These are phyloP conservation scores for Parascotia fuliginaria DNA, from an alignment of 2,888 invertebrate genomes.

Conservation along the genomic window DNA sequence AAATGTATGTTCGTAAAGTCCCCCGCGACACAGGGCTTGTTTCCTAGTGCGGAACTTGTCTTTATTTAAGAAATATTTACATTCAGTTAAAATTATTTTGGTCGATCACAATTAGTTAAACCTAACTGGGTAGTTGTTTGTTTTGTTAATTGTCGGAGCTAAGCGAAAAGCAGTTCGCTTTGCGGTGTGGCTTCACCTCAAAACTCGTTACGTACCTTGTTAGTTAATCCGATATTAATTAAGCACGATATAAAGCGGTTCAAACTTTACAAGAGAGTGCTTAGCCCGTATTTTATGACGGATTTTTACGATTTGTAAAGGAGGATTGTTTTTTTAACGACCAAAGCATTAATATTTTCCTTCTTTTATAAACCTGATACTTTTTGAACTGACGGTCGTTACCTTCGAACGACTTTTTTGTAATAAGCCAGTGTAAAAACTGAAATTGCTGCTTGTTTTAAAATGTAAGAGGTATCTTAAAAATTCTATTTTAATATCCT, in stretches of 20 bases:
- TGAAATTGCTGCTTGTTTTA: neutral
- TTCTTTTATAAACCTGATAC: neutral
- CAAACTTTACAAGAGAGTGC: conserved; percentile 22
- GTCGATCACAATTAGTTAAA: neutral
- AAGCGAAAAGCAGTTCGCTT: conserved; percentile 19
- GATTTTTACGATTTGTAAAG: conserved; percentile 29
- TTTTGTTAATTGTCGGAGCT: neutral
- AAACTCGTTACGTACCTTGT: conserved; percentile 34
- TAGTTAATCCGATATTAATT: conserved; percentile 41
- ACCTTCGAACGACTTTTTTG: neutral
- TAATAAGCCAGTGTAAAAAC: neutral
- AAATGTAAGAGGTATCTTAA: neutral
- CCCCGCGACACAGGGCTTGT: too few relatives aligned
- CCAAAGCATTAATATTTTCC: conserved; percentile 13
- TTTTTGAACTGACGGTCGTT: neutral
- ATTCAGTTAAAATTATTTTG: too few relatives aligned
- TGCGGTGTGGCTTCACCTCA: conserved; percentile 19
- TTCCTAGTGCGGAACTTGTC: too few relatives aligned
- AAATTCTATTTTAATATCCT: too few relatives aligned
- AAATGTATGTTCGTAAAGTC: too few relatives aligned
- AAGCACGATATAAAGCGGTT: conserved; percentile 28
- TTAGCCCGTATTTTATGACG: conserved; percentile 29
- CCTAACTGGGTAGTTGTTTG: neutral
- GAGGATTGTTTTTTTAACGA: conserved; percentile 24
- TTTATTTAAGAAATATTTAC: too few relatives aligned